A percentile compares a stretch with the other conserved stretches of the same genome.
These are phyloP conservation scores for Zootoca vivipara DNA, from an alignment of 2,113 vertebrate species.

Conservation along the genomic window DNA sequence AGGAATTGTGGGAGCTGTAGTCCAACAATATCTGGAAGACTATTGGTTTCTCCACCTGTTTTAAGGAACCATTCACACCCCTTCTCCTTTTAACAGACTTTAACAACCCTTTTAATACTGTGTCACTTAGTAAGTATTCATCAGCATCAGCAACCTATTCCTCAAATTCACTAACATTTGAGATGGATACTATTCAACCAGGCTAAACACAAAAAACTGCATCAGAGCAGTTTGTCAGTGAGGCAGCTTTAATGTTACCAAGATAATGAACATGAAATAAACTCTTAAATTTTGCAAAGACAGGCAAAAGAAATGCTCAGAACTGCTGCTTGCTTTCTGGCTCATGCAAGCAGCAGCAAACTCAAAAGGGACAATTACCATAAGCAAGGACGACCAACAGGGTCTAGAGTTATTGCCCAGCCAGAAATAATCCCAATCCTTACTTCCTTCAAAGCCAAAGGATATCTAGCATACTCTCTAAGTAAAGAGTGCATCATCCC, in stretches of 20 bases:
- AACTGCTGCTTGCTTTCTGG: not conserved
- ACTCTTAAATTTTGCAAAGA: no score
- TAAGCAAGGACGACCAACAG: not conserved
- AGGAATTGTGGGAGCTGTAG: no score
- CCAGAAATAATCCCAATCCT: not conserved
- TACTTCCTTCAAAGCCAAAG: not conserved
- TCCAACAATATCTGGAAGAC: no score
- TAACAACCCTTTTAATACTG: not conserved
- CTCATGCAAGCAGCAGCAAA: not conserved
- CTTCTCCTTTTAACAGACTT: not conserved
- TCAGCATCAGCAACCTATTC: not conserved
- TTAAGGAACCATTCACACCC: not conserved
- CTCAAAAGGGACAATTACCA: not conserved
- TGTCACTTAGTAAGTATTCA: not conserved
- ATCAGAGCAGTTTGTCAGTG: not conserved
- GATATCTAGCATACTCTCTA: not conserved
- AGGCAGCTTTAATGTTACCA: not conserved
- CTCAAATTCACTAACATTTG: not conserved
- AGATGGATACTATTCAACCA: not conserved
- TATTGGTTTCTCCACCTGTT: no score
- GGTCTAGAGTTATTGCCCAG: not conserved
- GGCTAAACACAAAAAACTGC: not conserved
- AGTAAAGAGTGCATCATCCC: not conserved
- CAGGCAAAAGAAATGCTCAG: not conserved
- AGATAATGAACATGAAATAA: not conserved